Percentiles rank a stretch among this genome's conserved stretches.
Conservation (phyloP, 2,113 vertebrate species). For the Xyliphius kryptos region DNA sequence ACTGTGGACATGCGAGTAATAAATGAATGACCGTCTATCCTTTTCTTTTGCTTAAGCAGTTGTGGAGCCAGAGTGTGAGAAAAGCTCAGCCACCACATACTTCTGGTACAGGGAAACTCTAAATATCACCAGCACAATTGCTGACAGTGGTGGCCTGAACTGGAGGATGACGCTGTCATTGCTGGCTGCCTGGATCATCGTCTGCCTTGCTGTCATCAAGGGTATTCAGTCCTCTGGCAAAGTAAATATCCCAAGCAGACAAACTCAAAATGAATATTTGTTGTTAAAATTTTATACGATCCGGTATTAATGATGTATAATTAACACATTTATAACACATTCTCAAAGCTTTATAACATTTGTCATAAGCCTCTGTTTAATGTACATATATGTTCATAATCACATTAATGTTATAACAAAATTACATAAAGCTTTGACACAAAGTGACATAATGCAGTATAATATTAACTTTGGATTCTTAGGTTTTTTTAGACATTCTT, state of each 20-base stretch:
- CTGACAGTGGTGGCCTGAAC: constrained; percentile 87
- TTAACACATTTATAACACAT: too few relatives aligned
- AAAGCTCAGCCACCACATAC: constrained; percentile 95
- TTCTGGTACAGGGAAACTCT: constrained; percentile 96
- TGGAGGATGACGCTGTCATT: constrained; percentile 95
- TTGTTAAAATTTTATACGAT: too few relatives aligned
- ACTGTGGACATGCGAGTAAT: background rate
- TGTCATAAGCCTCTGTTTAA: too few relatives aligned
- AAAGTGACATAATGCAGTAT: too few relatives aligned
- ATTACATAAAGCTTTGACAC: too few relatives aligned
- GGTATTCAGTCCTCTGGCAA: constrained; percentile 98
- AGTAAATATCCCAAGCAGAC: constrained; percentile 55
- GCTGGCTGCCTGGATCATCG: constrained; percentile 86
- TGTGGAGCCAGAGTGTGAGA: constrained; percentile 88
- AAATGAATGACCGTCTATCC: background rate
- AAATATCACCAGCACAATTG: constrained; percentile 91
- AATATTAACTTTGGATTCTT: too few relatives aligned
- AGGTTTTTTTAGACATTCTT: too few relatives aligned
- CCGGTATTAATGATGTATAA: too few relatives aligned
- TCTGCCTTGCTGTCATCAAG: constrained; percentile 90
- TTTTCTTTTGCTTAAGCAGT: constrained; percentile 56
- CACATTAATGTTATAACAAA: too few relatives aligned
- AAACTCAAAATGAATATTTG: background rate
- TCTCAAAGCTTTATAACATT: too few relatives aligned
- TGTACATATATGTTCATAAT: too few relatives aligned